phyloP scores from a whole-genome alignment of 2,888 invertebrate genomes.

The Stenurella melanura region DNA sequence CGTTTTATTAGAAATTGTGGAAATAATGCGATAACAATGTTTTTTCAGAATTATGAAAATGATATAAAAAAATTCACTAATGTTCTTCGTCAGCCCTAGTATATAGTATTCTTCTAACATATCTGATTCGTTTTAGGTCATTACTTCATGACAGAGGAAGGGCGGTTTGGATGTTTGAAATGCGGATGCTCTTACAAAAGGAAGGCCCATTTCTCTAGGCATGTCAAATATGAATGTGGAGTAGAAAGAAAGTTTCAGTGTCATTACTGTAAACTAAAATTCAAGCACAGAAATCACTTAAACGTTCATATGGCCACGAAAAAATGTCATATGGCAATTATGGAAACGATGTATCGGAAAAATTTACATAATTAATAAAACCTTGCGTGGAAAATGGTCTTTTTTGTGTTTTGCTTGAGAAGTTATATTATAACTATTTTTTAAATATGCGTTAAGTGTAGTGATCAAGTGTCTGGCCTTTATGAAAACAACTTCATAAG shows the following conservation, averaged over 20 bases:
- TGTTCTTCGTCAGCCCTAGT: too few species aligned
- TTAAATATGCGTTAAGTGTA: too few species aligned
- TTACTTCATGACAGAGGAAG: conserved; percentile 41
- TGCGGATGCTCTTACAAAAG: conserved; percentile 50
- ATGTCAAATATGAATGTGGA: conserved; percentile 76
- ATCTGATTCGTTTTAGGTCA: conserved; percentile 29
- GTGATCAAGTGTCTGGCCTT: too few species aligned
- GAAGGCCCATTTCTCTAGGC: conserved; percentile 49
- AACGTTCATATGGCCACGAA: conserved; percentile 48
- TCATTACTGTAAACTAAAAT: conserved; percentile 41
- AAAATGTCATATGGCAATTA: conserved; percentile 30
- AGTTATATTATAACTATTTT: too few species aligned
- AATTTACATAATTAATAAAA: conserved; percentile 25
- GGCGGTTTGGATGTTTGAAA: conserved; percentile 51
- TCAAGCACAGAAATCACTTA: conserved; percentile 47
- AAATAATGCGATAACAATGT: too few species aligned
- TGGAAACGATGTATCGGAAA: conserved; percentile 21
- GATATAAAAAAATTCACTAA: too few species aligned
- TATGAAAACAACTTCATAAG: too few species aligned
- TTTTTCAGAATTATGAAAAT: too few species aligned
- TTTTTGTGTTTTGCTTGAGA: not conserved
- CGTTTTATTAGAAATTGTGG: too few species aligned
- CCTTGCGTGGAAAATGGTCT: not conserved
- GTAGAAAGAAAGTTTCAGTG: conserved; percentile 73
- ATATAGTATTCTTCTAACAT: conserved; percentile 10